Evolutionary conservation across 1,140 invertebrate species (phyloP), one percentile per base, ranked within the genome.

Genomic region (Drosophila carrolli): DNA sequence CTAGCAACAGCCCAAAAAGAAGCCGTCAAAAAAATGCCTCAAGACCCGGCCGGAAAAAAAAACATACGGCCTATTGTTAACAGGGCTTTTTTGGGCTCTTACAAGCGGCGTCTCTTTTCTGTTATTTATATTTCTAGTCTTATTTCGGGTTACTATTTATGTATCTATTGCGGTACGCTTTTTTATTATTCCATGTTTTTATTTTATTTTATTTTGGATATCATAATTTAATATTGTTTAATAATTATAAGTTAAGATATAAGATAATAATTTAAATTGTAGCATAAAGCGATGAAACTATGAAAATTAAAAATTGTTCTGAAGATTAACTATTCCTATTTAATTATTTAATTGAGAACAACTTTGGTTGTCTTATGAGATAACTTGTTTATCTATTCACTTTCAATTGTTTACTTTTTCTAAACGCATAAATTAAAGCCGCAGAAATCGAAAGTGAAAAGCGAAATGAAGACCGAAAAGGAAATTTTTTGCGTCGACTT

Each of bases 1-100:
- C 50, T 53, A 53, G 50, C 79, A 81, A 67, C 53, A 63, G 70
- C 37, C 37, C 58, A 60, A 55, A 60, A 55, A 66, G 63, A 68
- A 70, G 57, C 51, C 38, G 66, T 19, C 16, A 38, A 70, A 55
- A 35, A 32, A 62, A 54, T 35, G 43, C 16, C 51, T 9, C 16
- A 48, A 48, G 47, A n/a, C 13, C 23, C 13, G n/a, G 23, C 3
- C 23, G 23, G 13, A 29, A 48, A 29, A n/a, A n/a, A 16, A 47
- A 56, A 41, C 13, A 54, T 46, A 56, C 19, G 35, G 37, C 8
- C 57, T 19, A 58, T 57, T 57, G 55, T 43, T 19, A 32, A 14
- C 3, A 57, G 27, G 4, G 14, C 2, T 37, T 37, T 53, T 53
- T 50, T 50, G 13, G 23, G n/a, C 27, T 4, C 13, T 50, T 51